Evolutionary conservation across 2,888 invertebrate genomes (phyloP).

Genomic region (Sicus ferrugineus): DNA sequence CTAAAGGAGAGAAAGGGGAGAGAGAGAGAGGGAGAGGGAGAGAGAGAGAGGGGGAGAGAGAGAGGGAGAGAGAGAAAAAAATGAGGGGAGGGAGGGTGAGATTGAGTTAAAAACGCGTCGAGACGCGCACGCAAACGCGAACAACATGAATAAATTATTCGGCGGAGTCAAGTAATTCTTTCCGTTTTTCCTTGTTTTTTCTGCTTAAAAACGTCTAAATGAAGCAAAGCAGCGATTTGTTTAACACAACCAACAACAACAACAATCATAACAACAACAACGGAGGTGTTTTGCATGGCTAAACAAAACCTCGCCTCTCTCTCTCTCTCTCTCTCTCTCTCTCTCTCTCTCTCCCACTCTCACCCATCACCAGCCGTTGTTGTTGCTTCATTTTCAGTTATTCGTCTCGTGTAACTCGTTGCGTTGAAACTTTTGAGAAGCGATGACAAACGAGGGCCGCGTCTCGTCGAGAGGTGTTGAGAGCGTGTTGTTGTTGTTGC

Average conservation of each 20-base stretch:
- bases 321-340: background rate
- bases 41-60: background rate
- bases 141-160: background rate
- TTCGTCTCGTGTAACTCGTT: background rate
- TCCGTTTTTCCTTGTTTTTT: too few species aligned
- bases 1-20: background rate
- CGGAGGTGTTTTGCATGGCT: background rate
- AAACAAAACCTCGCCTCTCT: background rate
- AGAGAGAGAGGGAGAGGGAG: background rate
- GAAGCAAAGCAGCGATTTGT: background rate
- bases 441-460: conserved; percentile 46
- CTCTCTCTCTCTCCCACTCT: background rate
- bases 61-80: too few species aligned
- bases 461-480: conserved; percentile 47
- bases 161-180: background rate
- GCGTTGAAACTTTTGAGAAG: background rate
- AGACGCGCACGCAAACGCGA: background rate
- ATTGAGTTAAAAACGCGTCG: too few species aligned
- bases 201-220: too few species aligned
- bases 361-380: background rate
- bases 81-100: too few species aligned
- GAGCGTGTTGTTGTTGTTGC: conserved; percentile 6
- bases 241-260: background rate
- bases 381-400: background rate
- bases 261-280: background rate